A percentile compares a stretch with the other conserved stretches of the same genome.
Conservation (phyloP, 2,797 vertebrate genomes). For the Thunnus albacares region DNA sequence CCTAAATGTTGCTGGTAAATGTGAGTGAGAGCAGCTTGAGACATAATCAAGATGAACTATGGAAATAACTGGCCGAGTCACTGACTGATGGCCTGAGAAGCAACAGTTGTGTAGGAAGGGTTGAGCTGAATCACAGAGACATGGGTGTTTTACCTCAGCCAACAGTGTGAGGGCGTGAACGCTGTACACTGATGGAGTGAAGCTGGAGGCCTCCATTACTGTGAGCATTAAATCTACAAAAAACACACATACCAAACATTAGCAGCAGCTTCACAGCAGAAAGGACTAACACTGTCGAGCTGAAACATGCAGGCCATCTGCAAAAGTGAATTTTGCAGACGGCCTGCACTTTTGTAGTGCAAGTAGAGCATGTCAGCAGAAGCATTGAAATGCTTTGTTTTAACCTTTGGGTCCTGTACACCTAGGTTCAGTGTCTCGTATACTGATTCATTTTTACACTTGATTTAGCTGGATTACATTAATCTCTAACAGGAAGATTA, state of each 20-base stretch:
- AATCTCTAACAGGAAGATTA: conserved; percentile 21
- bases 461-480: conserved; percentile 29
- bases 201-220: conserved; percentile 95
- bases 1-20: conserved; percentile 31
- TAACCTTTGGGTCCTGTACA: not conserved
- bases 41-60: conserved; percentile 32
- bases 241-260: conserved; percentile 66
- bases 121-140: conserved; percentile 28
- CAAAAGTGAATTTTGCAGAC: not conserved
- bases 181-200: conserved; percentile 98
- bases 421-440: not conserved
- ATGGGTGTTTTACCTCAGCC: conserved; percentile 91
- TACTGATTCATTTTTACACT: conserved; percentile 18
- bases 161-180: conserved; percentile 97
- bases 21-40: conserved; percentile 30
- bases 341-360: not conserved
- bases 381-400: not conserved
- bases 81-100: conserved; percentile 31
- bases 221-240: conserved; percentile 95
- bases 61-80: conserved; percentile 11
- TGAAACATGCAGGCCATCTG: conserved; percentile 3
- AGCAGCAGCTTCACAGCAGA: conserved; percentile 41
- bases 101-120: not conserved
- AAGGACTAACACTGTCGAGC: conserved; percentile 33
- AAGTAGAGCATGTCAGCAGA: not conserved